Conservation (phyloP, 1,140 invertebrate species). For the Drosophila pseudoobscura region DNA sequence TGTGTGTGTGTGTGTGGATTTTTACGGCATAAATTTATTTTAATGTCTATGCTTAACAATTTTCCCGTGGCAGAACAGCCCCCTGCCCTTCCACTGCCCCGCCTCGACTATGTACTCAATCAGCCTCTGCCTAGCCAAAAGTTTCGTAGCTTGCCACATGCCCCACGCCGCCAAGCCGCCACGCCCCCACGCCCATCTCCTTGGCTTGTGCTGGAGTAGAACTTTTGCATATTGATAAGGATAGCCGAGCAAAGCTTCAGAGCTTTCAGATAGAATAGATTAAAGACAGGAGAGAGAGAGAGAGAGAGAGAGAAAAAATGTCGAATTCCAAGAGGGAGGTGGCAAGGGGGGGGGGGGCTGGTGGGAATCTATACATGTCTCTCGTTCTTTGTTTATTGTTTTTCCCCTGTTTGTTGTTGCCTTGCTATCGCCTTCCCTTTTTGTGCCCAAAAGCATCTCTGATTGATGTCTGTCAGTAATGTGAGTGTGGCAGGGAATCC, state of each 20-base stretch:
- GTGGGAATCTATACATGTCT: background rate
- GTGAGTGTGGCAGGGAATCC: slow-evolving; percentile 39
- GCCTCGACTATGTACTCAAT: slow-evolving; percentile 52
- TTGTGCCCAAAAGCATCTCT: slow-evolving; percentile 40
- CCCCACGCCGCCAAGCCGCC: slow-evolving; percentile 1
- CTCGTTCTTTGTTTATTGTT: slow-evolving; percentile 21
- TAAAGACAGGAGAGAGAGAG: slow-evolving; percentile 31
- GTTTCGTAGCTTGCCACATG: slow-evolving; percentile 39
- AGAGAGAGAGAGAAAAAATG: slow-evolving; percentile 1
- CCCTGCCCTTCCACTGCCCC: slow-evolving; percentile 1
- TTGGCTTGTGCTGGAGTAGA: slow-evolving; percentile 15
- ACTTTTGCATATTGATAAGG: slow-evolving; percentile 78
- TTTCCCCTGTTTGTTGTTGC: slow-evolving; percentile 4
- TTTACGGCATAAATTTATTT: slow-evolving; percentile 80
- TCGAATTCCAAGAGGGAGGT: background rate
- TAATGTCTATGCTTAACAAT: slow-evolving; percentile 80
- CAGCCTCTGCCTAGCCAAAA: slow-evolving; percentile 58
- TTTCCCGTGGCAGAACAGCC: slow-evolving; percentile 42
- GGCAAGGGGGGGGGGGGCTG: no score
- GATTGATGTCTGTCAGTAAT: slow-evolving; percentile 72
- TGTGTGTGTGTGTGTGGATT: slow-evolving; percentile 26
- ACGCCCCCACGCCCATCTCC: background rate
- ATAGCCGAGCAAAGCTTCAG: slow-evolving; percentile 30
- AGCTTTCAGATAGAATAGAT: slow-evolving; percentile 65
- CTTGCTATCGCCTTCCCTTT: slow-evolving; percentile 11